Base-by-base conservation (phyloP, 1,140 invertebrate species). In the Drosophila nigrodunni region DNA sequence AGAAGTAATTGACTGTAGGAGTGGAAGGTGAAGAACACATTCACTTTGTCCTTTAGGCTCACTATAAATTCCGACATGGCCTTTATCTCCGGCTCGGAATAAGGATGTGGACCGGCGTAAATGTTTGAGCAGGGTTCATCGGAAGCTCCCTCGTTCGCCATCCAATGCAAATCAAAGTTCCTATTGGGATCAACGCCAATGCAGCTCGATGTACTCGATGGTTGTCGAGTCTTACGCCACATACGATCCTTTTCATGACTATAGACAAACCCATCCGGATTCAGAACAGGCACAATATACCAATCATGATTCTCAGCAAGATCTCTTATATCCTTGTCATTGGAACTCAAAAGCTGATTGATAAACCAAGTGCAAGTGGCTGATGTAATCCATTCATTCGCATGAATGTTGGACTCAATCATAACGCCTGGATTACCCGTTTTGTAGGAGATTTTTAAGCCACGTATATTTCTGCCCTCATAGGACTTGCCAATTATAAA, bases 181-280 rank as follows among this genome's bases (percentile, higher is more conserved):
- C 96, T 93, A 87, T 96, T 96, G 1, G 94, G 92, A 80, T 96
- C 95, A 0, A 94, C 94, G 0, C 96, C 96, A 44, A 94, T 82
- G 71, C 95, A 96, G 3, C 21, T 37, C 0, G 58, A 81, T 59
- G n/a, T 77, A 1, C 35, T 43, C 11, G 87, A 77, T 8, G 90
- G 87, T 34, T 90, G 82, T 3, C 94, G 87, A 4, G 93, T 94
- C 74, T 94, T 94, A 4, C 94, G 88, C 94, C 94, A 94, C 35
- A 94, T 78, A 25, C 93, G 92, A 68, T 87, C 82, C 93, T 76
- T 78, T 64, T 85, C 92, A 57, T 94, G 94, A 2, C 94, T 94
- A 68, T 94, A 96, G 21, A 93, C 93, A 81, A 95, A 96, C 7
- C 96, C 96, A 92, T 97, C 96, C n/a, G 96, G 95, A 92, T 97